Base-by-base conservation (phyloP, 2,797 vertebrate species). In the Meda fulgida region DNA sequence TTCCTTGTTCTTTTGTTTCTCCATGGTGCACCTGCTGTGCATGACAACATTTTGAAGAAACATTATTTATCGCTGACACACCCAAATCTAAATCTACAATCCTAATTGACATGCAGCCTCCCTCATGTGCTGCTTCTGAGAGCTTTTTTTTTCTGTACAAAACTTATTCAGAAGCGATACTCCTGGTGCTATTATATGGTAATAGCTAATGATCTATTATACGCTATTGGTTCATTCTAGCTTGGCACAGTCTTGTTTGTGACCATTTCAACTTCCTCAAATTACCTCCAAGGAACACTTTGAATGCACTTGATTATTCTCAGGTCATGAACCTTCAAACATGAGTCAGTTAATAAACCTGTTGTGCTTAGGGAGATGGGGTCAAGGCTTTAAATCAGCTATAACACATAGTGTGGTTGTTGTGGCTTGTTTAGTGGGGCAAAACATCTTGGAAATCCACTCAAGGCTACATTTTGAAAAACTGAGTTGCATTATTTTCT, bases 171-270 rank as follows among this genome's bases (percentile, higher is more conserved):
- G 43, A 86, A 26, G 58, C 13, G 78, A 72, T 75, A 55, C 70
- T 84, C 72, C 76, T 55, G 26, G 80, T n/a, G 83, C 70, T 84
- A 80, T 69, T 82, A 88, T 86, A 77, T 76, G 87, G 66, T 86
- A 71, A 82, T 73, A 78, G 23, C 80, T 85, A 46, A 83, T 81
- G 85, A 81, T 31, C 78, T 77, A 80, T 85, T 85, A 86, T 84
- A 55, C 75, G 65, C 34, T 81, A 43, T 83, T 66, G 69, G 48
- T 60, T 76, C 31, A 83, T 69, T 72, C 75, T 31, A 40, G 51
- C 51, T 76, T 63, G 67, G 63, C 38, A n/a, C n/a, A 80, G 40
- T 36, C 78, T 69, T 66, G 69, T 81, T 55, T 69, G 48, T 82
- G 76, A 34, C 43, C 55, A 58, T 86, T 73, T 84, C 55, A 66